Evolutionary conservation across 2,113 vertebrate species (phyloP), one percentile per base, ranked within the genome.

Genomic region (Pardalotus punctatus): DNA sequence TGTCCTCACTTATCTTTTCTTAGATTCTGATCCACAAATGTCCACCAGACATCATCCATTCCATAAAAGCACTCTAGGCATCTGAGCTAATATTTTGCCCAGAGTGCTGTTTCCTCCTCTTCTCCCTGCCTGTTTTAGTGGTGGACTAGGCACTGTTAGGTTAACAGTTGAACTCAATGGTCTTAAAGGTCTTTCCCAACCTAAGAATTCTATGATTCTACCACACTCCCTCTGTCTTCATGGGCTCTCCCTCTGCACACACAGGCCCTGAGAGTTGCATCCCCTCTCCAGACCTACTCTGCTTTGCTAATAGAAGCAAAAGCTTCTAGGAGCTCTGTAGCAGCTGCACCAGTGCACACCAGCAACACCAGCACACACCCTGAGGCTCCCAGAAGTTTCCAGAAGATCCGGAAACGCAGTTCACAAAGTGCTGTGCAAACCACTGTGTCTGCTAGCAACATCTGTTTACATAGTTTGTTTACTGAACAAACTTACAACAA

Each of bases 161-260:
- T 23, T 57, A 33, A 43, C 27, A 11, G 7, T 1, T 45, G 8
- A 7, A 33, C 14, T 33, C 51, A 50, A 13, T 33, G 43, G 51
- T n/a, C 60, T 43, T 6, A 43, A 17, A 50, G 7, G 2, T 53
- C 11, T 45, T 60, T 66, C 38, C 38, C n/a, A 38, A 21, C 11
- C 12, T 69, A 62, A 90, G 33, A 42, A 62, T 48, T 45, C 23
- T 36, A 28, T 17, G 13, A 38, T 12, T 70, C 8, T 17, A 2
- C 35, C 45, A 47, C 11, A 28, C 6, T 22, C 8, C 2, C 13
- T 61, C 28, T 19, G 2, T n/a, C 15, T 62, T 23, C 0, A 0
- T 35, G 22, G 11, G 13, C 1, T 7, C 10, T 81, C 21, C 33
- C 47, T 79, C 48, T 5, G 4, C 22, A 29, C 3, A 2, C 11